These are phyloP conservation scores for Teleogryllus oceanicus DNA, from an alignment of 2,888 invertebrate species.

Conservation along the genomic window DNA sequence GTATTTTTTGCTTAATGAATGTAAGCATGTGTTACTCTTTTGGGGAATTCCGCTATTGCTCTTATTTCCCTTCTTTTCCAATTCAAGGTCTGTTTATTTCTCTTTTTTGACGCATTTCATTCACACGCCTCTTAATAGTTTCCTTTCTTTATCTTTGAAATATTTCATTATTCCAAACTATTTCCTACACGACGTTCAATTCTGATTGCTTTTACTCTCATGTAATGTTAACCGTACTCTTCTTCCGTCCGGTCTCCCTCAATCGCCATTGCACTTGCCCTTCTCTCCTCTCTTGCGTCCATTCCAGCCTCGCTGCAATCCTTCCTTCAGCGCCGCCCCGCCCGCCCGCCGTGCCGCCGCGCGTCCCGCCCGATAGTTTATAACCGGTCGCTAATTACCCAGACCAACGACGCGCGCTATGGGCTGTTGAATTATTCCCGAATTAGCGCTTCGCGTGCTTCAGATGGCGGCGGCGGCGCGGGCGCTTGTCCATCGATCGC, in stretches of 20 bases:
- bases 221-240: background rate
- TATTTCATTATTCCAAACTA: no score
- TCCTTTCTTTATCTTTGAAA: no score
- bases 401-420: background rate
- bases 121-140: no score
- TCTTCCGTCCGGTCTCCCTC: background rate
- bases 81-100: no score
- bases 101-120: no score
- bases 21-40: no score
- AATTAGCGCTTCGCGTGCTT: slow-evolving; percentile 1
- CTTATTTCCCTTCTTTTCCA: no score
- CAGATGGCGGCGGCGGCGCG: background rate
- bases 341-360: background rate
- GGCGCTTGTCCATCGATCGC: background rate
- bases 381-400: background rate
- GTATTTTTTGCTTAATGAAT: no score
- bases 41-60: no score
- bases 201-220: no score
- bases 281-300: background rate
- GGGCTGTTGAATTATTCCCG: slow-evolving; percentile 4
- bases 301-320: background rate
- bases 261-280: no score
- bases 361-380: background rate
- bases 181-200: no score
- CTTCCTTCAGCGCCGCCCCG: background rate